Evolutionary conservation across 2,797 vertebrate species (phyloP), one percentile per base, ranked within the genome.

Genomic region (Karalla daura): DNA sequence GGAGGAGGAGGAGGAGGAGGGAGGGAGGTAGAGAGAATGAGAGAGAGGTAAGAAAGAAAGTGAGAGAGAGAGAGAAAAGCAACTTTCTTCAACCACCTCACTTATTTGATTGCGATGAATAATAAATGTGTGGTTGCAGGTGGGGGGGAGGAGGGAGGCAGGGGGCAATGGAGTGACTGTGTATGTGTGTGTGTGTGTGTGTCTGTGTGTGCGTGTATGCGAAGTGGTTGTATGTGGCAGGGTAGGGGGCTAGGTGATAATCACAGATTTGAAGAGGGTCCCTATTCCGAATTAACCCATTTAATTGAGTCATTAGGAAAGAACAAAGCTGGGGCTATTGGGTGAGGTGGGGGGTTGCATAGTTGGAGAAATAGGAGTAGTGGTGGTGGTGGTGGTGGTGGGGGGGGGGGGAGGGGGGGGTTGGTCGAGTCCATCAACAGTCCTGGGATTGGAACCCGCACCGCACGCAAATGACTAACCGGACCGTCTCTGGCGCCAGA

Each of bases 71-170:
- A 77, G 73, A 68, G 81, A 77, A 53, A 88, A 85, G 94, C 94
- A 97, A 96, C 96, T 97, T 97, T 96, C 95, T 94, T 91, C 94
- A 95, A 94, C 93, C 94, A 94, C 94, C 94, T 91, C 94, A 95
- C 95, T 96, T 95, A 96, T 98, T 97, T 98, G 96, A 97, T 97
- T 98, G 96, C 93, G 93, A 96, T 98, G 96, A 98, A 98, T 98
- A 98, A 98, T 97, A 98, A 95, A 97, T 96, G 94, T 84, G 83
- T 72, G 78, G 49, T 82, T 90, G 86, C 75, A 61, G 70, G 70
- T 25, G 23, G 21, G 44, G 41, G 24, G 46, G 32, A 18, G 10
- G 21, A 18, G 39, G 51, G 35, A 44, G 32, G 18, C 12, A 47
- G 39, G 45, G 51, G 39, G 45, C 55, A 63, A 40, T 49, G 46